Percentiles rank a stretch among this genome's conserved stretches.
Evolutionary conservation across 2,888 invertebrate species (phyloP).

Genomic region (Griposia aprilina): DNA sequence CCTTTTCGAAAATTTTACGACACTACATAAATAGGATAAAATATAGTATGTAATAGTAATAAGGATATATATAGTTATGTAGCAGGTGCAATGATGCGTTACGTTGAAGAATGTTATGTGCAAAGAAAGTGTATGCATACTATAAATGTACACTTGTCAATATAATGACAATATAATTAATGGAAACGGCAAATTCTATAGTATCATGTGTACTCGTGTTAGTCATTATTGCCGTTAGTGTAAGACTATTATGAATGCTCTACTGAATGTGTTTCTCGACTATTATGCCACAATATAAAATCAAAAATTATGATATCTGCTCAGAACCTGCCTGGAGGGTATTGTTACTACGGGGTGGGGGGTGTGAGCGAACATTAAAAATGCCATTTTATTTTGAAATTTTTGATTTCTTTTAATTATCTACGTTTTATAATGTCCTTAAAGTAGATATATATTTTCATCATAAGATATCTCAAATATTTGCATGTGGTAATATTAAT

Average conservation of each 20-base stretch:
- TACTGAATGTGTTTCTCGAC: constrained; percentile 38
- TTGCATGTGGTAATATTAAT: constrained; percentile 91
- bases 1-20: constrained; percentile 18
- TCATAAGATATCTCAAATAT: constrained; percentile 91
- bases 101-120: constrained; percentile 50
- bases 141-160: constrained; percentile 34
- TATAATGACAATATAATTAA: constrained; percentile 70
- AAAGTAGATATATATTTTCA: constrained; percentile 91
- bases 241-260: constrained; percentile 82
- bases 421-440: constrained; percentile 91
- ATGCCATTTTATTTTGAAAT: constrained; percentile 90
- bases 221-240: constrained; percentile 72
- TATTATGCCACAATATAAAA: constrained; percentile 80
- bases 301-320: constrained; percentile 87
- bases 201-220: constrained; percentile 52
- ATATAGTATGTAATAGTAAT: constrained; percentile 15
- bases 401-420: constrained; percentile 91
- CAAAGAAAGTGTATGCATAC: constrained; percentile 40
- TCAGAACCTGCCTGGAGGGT: constrained; percentile 45
- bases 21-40: constrained; percentile 5
- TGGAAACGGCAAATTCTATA: constrained; percentile 70
- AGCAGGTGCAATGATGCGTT: constrained; percentile 59
- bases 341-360: constrained; percentile 72
- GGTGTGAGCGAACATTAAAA: constrained; percentile 85
- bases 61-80: constrained; percentile 36